Evolutionary conservation across 2,797 vertebrate species (phyloP), one percentile per base, ranked within the genome.

Genomic region (Pelodytes ibericus): DNA sequence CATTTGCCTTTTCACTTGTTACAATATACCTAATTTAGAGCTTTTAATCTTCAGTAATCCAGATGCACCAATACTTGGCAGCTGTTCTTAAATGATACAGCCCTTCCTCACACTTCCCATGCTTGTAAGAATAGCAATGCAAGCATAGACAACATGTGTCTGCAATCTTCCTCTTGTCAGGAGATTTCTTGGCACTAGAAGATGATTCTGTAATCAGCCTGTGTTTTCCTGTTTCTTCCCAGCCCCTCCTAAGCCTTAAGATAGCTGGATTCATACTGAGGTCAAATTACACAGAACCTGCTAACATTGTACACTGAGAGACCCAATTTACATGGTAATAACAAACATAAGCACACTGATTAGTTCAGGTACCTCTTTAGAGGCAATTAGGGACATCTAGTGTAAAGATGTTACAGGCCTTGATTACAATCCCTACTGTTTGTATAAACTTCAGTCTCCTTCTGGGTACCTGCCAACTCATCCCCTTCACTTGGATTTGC

Each of bases 291-390:
- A 66, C 56, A 33, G 63, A 78, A 72, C 69, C 61, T 78, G 15
- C 61, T 60, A 72, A 72, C 39, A 60, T 59, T 72, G 58, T 66
- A 59, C 61, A 66, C 51, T 57, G 24, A 51, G 41, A 72, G 75
- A 78, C 61, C 62, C 69, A 78, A 78, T 78, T 72, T 78, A 67
- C 62, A 78, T 78, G 69, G 75, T 66, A 78, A 78, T 71, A 78
- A 72, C 61, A 58, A n/a, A 65, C 68, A 65, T 72, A 78, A 78
- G 69, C 53, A 78, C 75, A 72, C 75, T 78, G 69, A 78, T 78
- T 78, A 78, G 75, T 78, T 78, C 75, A 78, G 75, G 75, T 72
- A 78, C 75, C 69, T 78, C 69, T 78, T 72, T 72, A 78, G 69
- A 78, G 72, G 75, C 75, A 78, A 78, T 78, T 78, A 78, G 69